These are phyloP conservation scores for Podarcis cretensis DNA, from an alignment of 2,113 vertebrate genomes.

Conservation along the genomic window DNA sequence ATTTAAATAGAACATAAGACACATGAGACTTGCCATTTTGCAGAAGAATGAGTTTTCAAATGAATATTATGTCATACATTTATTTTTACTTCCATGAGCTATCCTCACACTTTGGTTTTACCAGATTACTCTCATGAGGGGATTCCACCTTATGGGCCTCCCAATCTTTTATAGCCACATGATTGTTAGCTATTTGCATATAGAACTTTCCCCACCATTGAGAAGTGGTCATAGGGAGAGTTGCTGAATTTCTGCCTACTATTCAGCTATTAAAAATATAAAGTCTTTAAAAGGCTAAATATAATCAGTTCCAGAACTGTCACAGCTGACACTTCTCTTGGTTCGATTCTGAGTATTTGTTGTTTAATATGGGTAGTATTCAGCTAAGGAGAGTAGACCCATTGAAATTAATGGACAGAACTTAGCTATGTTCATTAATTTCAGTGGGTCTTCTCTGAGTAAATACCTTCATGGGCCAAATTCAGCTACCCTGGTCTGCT, in stretches of 20 bases:
- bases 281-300: background rate
- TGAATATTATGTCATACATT: background rate
- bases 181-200: background rate
- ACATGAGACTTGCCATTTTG: constrained; percentile 5
- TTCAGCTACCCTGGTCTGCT: too few species aligned
- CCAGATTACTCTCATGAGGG: background rate
- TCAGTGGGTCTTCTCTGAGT: too few species aligned
- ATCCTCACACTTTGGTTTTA: background rate
- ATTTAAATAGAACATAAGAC: background rate
- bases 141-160: background rate
- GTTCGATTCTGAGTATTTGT: background rate
- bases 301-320: background rate
- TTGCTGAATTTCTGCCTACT: background rate
- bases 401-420: too few species aligned
- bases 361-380: too few species aligned
- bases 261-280: background rate
- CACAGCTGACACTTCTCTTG: background rate
- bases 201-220: background rate
- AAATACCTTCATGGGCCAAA: too few species aligned
- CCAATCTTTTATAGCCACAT: background rate
- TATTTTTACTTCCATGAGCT: background rate
- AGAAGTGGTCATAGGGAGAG: background rate
- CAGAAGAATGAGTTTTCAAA: background rate
- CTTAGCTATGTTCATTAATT: too few species aligned
- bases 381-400: too few species aligned